Evolutionary conservation across 92 coral and sea anemone genomes (phyloP).

Genomic region (Palythoa caribaeorum): DNA sequence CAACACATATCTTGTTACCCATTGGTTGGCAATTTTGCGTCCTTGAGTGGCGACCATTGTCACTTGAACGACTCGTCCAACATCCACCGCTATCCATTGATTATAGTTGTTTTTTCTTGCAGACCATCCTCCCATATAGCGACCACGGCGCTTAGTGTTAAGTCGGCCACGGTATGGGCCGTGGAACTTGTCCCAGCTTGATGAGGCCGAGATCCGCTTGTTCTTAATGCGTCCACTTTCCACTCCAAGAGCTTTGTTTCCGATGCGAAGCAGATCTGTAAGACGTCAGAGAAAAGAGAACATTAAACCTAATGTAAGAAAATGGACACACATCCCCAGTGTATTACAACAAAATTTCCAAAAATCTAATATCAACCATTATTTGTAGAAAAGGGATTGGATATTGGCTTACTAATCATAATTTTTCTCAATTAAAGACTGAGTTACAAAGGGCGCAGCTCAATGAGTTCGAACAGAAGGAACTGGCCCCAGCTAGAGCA

Average conservation of each 20-base stretch:
- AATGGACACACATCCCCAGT: not conserved
- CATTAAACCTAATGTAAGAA: not conserved
- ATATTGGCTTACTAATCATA: too few species aligned
- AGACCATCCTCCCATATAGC: slow-evolving; percentile 87
- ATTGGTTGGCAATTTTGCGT: slow-evolving; percentile 69
- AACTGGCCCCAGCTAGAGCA: too few species aligned
- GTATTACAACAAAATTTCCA: too few species aligned
- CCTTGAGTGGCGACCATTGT: slow-evolving; percentile 91
- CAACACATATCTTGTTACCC: slow-evolving; percentile 72
- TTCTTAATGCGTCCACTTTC: slow-evolving; percentile 84
- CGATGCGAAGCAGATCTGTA: slow-evolving; percentile 73
- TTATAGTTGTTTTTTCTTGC: slow-evolving; percentile 82
- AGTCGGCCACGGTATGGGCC: slow-evolving; percentile 80
- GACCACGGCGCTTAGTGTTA: slow-evolving; percentile 69
- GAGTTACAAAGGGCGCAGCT: too few species aligned
- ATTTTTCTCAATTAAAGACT: too few species aligned
- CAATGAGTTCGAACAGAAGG: too few species aligned
- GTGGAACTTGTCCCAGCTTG: slow-evolving; percentile 74
- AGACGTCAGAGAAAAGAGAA: not conserved
- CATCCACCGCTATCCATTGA: slow-evolving; percentile 88
- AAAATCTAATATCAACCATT: too few species aligned
- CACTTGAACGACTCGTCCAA: slow-evolving; percentile 68
- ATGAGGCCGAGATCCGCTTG: slow-evolving; percentile 74
- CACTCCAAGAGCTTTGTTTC: slow-evolving; percentile 76
- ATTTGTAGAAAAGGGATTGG: too few species aligned